Conservation (phyloP, 2,797 vertebrate species). For the Aeoliscus strigatus region DNA sequence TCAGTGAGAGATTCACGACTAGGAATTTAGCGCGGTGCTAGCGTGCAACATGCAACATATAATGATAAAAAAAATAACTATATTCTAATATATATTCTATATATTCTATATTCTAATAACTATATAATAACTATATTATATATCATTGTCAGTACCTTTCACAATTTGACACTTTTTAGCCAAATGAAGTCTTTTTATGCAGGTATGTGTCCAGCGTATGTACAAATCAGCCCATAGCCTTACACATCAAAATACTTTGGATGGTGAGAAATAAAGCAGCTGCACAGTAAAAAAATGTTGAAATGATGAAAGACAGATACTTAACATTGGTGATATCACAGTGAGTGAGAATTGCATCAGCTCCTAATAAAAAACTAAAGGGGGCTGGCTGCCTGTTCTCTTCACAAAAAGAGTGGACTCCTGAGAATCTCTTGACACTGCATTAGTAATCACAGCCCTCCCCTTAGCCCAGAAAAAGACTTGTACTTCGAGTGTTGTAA, state of each 20-base stretch:
- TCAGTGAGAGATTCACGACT: too few species aligned
- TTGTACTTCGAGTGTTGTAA: slow-evolving; percentile 10
- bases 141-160: too few species aligned
- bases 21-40: too few species aligned
- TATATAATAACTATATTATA: too few species aligned
- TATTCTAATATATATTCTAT: too few species aligned
- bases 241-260: slow-evolving; percentile 19
- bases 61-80: too few species aligned
- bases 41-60: too few species aligned
- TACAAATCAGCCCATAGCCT: slow-evolving; percentile 23
- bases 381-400: slow-evolving; percentile 34
- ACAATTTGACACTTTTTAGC: slow-evolving; percentile 52
- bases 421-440: slow-evolving; percentile 37
- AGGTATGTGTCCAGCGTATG: slow-evolving; percentile 40
- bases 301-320: slow-evolving; percentile 58
- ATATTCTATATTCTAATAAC: too few species aligned
- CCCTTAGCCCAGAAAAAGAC: slow-evolving; percentile 9
- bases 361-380: slow-evolving; percentile 41
- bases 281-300: slow-evolving; percentile 25
- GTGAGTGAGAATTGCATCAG: slow-evolving; percentile 53
- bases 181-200: slow-evolving; percentile 47
- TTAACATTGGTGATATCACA: slow-evolving; percentile 61
- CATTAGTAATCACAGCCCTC: slow-evolving; percentile 23
- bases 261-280: slow-evolving; percentile 19
- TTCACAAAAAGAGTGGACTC: slow-evolving; percentile 25